Percentiles rank a stretch among this genome's conserved stretches.
Evolutionary conservation across 1,140 invertebrate genomes (phyloP).

Genomic region (Bombyx mandarina): DNA sequence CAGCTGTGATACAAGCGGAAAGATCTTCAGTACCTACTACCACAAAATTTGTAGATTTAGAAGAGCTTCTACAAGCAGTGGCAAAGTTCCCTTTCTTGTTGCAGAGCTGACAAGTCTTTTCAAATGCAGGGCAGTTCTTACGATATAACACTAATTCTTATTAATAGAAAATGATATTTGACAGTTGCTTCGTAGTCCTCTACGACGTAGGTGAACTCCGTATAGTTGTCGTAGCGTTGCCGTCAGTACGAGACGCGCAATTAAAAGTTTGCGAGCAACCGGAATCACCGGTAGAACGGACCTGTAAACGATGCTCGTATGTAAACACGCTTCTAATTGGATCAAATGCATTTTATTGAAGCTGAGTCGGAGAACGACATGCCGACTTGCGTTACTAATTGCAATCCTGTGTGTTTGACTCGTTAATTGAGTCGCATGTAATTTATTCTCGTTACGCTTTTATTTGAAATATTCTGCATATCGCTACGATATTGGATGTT

Average conservation of each 20-base stretch:
- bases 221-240: conserved; percentile 8
- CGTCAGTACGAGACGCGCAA: conserved; percentile 13
- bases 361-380: conserved; percentile 3
- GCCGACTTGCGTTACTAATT: conserved; percentile 10
- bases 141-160: conserved; percentile 5
- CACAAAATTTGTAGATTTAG: too few relatives aligned
- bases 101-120: too few relatives aligned
- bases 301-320: conserved; percentile 19
- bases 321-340: conserved; percentile 21
- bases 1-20: neutral
- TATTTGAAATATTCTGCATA: too few relatives aligned
- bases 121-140: too few relatives aligned
- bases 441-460: conserved; percentile 1
- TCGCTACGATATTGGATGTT: too few relatives aligned
- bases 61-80: too few relatives aligned
- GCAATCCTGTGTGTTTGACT: conserved; percentile 3
- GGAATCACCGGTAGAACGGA: conserved; percentile 14
- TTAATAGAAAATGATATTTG: neutral
- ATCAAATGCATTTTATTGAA: conserved; percentile 15
- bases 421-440: conserved; percentile 11
- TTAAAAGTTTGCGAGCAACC: conserved; percentile 20
- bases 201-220: neutral
- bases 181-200: neutral
- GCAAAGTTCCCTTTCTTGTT: too few relatives aligned
- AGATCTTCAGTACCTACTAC: too few relatives aligned